phyloP scores from a whole-genome alignment of 1,140 invertebrate species.

The Holotrichia oblita region DNA sequence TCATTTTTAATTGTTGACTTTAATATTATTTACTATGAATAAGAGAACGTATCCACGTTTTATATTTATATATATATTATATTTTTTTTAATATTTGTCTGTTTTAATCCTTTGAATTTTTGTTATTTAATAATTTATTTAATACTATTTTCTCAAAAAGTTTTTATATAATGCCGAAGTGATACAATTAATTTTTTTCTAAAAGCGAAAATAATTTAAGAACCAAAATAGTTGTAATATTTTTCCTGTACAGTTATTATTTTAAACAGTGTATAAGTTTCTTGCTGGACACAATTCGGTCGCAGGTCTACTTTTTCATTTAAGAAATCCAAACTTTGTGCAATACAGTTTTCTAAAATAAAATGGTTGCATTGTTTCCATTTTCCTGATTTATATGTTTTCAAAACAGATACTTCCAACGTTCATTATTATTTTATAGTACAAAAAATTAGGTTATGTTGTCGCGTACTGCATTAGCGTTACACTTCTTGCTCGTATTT shows the following conservation, averaged over 20 bases:
- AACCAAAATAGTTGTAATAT: constrained; percentile 49
- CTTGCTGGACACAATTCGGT: constrained; percentile 6
- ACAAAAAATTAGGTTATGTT: constrained; percentile 43
- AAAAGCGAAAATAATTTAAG: constrained; percentile 46
- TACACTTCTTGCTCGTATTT: constrained; percentile 22
- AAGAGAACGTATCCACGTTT: constrained; percentile 40
- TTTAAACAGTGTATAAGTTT: constrained; percentile 38
- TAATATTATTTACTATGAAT: constrained; percentile 35
- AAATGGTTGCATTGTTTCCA: constrained; percentile 21
- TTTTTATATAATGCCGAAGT: constrained; percentile 39
- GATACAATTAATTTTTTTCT: constrained; percentile 42
- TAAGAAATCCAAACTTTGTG: constrained; percentile 22
- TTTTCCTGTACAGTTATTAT: constrained; percentile 51
- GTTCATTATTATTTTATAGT: constrained; percentile 43
- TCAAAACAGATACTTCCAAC: constrained; percentile 19
- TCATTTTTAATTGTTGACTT: constrained; percentile 37
- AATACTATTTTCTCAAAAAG: constrained; percentile 28
- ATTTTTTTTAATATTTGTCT: constrained; percentile 39
- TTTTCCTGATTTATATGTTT: constrained; percentile 21
- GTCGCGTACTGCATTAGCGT: constrained; percentile 35
- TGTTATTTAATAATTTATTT: constrained; percentile 42
- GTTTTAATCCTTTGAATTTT: constrained; percentile 37
- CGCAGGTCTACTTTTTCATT: constrained; percentile 28
- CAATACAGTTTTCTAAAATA: constrained; percentile 36
- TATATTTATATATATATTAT: constrained; percentile 27